Evolutionary conservation across 1,140 invertebrate species (phyloP).

Genomic region (Calliphora vicina): DNA sequence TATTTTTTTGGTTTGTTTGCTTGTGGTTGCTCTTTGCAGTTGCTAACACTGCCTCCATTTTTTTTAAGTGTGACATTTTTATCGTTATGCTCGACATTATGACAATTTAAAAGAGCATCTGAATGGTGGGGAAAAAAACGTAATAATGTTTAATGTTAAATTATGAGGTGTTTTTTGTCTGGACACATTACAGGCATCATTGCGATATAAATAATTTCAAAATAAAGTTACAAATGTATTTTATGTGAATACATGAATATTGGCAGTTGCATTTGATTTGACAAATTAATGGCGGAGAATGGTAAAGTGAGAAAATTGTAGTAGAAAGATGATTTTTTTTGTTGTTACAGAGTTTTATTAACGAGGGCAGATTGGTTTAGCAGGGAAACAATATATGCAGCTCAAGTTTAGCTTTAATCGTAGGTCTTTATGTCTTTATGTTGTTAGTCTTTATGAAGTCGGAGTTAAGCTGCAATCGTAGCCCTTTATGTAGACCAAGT

Average conservation of each 20-base stretch:
- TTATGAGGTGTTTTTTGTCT: not conserved
- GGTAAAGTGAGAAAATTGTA: no score
- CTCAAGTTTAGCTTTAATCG: no score
- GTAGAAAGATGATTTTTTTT: no score
- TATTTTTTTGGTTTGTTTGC: no score
- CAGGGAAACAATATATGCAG: no score
- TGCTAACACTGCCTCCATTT: not conserved
- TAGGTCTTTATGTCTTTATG: no score
- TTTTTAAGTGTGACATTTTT: conserved; percentile 5
- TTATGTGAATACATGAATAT: not conserved
- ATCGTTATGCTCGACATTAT: conserved; percentile 23
- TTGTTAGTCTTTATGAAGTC: no score
- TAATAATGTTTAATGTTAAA: not conserved
- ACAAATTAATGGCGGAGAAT: not conserved
- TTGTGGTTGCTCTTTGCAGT: not conserved
- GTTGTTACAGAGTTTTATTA: no score
- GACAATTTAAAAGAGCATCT: not conserved
- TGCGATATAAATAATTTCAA: conserved; percentile 9
- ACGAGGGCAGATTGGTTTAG: no score
- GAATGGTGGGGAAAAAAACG: not conserved
- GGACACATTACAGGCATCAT: not conserved
- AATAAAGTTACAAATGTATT: not conserved
- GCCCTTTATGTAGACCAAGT: no score
- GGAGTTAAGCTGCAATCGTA: no score
- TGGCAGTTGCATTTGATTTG: not conserved